Evolutionary conservation across 2,797 vertebrate genomes (phyloP).

Genomic region (Discoglossus pictus): DNA sequence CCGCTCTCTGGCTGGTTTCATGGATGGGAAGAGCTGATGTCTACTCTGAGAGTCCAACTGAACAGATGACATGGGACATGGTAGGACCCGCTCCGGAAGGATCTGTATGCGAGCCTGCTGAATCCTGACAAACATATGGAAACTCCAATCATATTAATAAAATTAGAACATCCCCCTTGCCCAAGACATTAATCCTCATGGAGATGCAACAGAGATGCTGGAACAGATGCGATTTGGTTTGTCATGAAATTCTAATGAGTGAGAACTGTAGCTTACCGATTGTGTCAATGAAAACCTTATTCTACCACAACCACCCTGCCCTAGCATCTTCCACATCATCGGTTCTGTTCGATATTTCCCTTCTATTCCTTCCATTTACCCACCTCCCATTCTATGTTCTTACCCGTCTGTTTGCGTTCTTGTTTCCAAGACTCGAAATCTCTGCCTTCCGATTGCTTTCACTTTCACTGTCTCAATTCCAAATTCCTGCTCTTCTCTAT

Average conservation of each 20-base stretch:
- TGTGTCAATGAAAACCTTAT: no score
- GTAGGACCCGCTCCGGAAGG: conserved; percentile 89
- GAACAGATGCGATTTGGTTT: no score
- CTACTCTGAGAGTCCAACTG: conserved; percentile 81
- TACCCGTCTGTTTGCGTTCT: conserved; percentile 96
- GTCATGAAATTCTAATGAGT: no score
- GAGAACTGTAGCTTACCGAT: no score
- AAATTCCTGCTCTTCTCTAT: conserved; percentile 92
- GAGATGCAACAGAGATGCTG: no score
- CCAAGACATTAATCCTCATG: not conserved
- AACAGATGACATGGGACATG: conserved; percentile 85
- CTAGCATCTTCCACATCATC: no score
- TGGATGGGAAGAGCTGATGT: conserved; percentile 71
- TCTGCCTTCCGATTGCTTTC: conserved; percentile 93
- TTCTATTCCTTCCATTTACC: no score
- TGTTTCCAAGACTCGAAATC: conserved; percentile 94
- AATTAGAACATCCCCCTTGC: no score
- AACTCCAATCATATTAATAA: no score
- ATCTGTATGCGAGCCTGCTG: conserved; percentile 95
- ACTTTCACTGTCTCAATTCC: conserved; percentile 97
- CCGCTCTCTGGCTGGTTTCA: conserved; percentile 68
- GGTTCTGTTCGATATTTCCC: no score
- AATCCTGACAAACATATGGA: conserved; percentile 72
- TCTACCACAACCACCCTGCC: no score
- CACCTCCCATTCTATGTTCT: conserved; percentile 34